phyloP scores from a whole-genome alignment of 2,797 vertebrate species.

The Trachops cirrhosus region DNA sequence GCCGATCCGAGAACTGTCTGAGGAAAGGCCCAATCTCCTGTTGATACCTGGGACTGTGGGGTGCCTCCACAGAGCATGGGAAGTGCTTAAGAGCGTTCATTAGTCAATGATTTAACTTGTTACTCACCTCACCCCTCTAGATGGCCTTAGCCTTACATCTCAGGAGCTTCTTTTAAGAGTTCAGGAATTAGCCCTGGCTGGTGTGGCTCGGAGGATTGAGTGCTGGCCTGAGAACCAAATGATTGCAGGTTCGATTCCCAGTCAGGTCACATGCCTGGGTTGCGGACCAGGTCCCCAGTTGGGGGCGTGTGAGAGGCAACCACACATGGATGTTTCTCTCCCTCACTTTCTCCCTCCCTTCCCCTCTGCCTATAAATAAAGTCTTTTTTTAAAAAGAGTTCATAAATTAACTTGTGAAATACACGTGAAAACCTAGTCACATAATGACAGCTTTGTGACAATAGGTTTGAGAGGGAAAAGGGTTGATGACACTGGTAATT shows the following conservation, averaged over 20 bases:
- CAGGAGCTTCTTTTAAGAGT: not conserved
- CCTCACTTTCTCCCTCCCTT: no score
- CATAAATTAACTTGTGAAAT: not conserved
- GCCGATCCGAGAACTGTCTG: not conserved
- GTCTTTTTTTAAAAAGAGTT: not conserved
- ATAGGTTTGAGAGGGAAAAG: not conserved
- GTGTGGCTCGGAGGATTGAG: no score
- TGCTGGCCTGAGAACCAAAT: no score
- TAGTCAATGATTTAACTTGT: not conserved
- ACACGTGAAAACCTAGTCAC: not conserved
- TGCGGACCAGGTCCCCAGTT: no score
- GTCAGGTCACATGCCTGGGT: no score
- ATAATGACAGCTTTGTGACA: not conserved
- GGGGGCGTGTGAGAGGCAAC: no score
- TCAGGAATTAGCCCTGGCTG: not conserved
- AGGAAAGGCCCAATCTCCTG: not conserved
- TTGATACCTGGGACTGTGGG: no score
- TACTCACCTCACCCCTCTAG: not conserved
- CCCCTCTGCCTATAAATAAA: no score
- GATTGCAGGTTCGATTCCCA: no score
- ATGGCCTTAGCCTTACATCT: not conserved
- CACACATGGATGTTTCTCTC: no score
- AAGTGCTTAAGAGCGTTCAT: not conserved
- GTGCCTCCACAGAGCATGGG: not conserved
- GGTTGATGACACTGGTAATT: not conserved